Percentiles rank a stretch among this genome's conserved stretches.
Conservation (phyloP, 2,888 invertebrate species). For the Tetheella fluctuosa region DNA sequence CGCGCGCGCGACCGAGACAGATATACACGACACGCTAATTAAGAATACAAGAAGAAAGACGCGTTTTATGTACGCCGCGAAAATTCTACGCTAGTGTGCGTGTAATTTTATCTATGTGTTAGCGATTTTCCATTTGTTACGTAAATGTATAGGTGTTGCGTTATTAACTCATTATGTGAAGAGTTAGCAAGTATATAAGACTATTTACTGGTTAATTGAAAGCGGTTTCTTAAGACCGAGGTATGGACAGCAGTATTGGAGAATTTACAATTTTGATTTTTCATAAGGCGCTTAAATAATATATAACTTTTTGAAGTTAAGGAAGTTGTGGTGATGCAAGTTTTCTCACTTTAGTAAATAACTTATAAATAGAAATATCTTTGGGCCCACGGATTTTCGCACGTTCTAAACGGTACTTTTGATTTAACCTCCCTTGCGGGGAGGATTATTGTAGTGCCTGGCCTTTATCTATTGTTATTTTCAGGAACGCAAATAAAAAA, state of each 20-base stretch:
- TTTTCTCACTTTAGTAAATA: too few relatives aligned
- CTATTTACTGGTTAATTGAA: slow-evolving; percentile 82
- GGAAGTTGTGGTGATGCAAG: too few relatives aligned
- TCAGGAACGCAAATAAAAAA: too few relatives aligned
- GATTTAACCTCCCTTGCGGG: too few relatives aligned
- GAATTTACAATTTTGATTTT: slow-evolving; percentile 21
- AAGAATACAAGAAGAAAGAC: slow-evolving; percentile 88
- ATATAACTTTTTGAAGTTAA: background rate
- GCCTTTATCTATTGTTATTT: too few relatives aligned
- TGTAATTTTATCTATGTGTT: slow-evolving; percentile 57
- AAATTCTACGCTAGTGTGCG: slow-evolving; percentile 2
- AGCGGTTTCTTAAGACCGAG: slow-evolving; percentile 77
- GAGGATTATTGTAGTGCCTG: too few relatives aligned
- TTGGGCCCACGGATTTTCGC: too few relatives aligned
- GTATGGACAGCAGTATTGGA: slow-evolving; percentile 66
- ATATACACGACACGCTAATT: slow-evolving; percentile 85
- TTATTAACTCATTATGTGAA: slow-evolving; percentile 84
- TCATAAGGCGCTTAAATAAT: background rate
- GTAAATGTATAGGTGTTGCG: slow-evolving; percentile 61
- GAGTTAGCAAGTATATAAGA: slow-evolving; percentile 78
- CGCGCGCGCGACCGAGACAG: slow-evolving; percentile 71
- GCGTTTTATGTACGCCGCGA: slow-evolving; percentile 79
- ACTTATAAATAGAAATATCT: too few relatives aligned
- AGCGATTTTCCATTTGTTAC: slow-evolving; percentile 66
- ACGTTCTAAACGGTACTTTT: too few relatives aligned